phyloP scores from a whole-genome alignment of 2,113 vertebrate species.

The Eonycteris spelaea region DNA sequence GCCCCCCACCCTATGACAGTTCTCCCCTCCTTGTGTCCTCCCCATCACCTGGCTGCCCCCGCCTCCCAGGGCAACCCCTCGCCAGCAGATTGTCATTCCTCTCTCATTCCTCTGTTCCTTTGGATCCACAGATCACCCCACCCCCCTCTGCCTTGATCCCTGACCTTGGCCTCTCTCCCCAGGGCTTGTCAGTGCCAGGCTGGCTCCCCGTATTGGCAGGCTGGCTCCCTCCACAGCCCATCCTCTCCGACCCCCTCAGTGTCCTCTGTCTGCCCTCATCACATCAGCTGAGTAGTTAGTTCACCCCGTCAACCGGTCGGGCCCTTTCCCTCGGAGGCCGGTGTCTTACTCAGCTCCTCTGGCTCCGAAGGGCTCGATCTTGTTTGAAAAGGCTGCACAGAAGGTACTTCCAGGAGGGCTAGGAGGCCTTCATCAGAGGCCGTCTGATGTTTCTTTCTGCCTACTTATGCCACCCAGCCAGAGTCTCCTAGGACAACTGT shows the following conservation, averaged over 20 bases:
- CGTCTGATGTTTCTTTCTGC: background rate
- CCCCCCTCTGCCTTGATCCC: background rate
- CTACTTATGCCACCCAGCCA: background rate
- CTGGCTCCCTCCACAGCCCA: background rate
- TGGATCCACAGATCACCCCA: background rate
- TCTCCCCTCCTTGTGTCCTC: background rate
- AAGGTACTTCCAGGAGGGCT: background rate
- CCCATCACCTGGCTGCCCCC: background rate
- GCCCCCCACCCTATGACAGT: background rate
- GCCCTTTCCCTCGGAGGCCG: background rate
- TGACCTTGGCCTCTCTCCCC: conserved; percentile 68
- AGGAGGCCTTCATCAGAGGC: background rate
- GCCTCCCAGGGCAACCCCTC: background rate
- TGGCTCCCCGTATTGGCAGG: conserved; percentile 68
- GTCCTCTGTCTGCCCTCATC: conserved; percentile 49
- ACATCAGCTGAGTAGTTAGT: conserved; percentile 4
- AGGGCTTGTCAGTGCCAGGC: conserved; percentile 61
- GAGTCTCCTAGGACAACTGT: background rate
- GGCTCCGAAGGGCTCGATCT: background rate
- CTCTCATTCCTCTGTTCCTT: background rate
- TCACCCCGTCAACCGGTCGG: background rate
- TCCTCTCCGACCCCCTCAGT: background rate
- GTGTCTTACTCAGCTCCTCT: background rate
- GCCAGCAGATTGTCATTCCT: background rate
- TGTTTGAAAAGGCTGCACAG: background rate